Base-by-base conservation (phyloP, 2,113 vertebrate genomes). In the Phaethornis superciliosus region DNA sequence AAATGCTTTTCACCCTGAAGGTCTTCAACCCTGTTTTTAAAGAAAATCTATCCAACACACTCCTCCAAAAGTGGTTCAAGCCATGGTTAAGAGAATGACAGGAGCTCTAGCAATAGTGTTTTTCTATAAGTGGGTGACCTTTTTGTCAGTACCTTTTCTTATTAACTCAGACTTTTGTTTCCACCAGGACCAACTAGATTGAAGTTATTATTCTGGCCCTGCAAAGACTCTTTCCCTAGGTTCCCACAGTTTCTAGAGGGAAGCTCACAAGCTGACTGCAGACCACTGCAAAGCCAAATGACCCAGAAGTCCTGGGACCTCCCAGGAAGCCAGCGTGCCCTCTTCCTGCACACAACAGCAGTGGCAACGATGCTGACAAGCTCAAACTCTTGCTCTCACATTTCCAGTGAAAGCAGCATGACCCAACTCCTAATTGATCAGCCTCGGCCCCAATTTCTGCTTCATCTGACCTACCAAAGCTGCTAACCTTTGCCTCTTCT, bases 1-100 rank as follows among this genome's bases (percentile, higher is more conserved):
- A 59, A 89, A 68, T 90, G 30, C 28, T 92, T 88, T 78, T 54
- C 68, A 69, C 56, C 32, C 69, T 81, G 37, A 56, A 89, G 22
- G 24, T 82, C 35, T 87, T 85, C 9, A 32, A 26, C 7, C 12
- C 20, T n/a, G 9, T 37, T 94, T 64, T 62, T 56, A 76, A 89
- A 76, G 42, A 89, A 64, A 91, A 51, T 42, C 37, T 81, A 85
- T 24, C 32, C 47, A 55, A 71, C 33, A 9, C 2, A 71, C 3
- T 58, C 64, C 42, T 81, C 24, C 37, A 44, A 78, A 91, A 65
- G 2, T 12, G 9, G 55, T 69, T 37, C 30, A 37, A 37, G 37
- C 51, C 14, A 59, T 2, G 0, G 55, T 8, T 32, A 52, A 65
- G 56, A 51, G 22, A 69, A 80, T 22, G 19, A 60, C 26, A 55